These are phyloP conservation scores for Artemia sinica DNA, from an alignment of 2,888 invertebrate genomes.

Conservation along the genomic window DNA sequence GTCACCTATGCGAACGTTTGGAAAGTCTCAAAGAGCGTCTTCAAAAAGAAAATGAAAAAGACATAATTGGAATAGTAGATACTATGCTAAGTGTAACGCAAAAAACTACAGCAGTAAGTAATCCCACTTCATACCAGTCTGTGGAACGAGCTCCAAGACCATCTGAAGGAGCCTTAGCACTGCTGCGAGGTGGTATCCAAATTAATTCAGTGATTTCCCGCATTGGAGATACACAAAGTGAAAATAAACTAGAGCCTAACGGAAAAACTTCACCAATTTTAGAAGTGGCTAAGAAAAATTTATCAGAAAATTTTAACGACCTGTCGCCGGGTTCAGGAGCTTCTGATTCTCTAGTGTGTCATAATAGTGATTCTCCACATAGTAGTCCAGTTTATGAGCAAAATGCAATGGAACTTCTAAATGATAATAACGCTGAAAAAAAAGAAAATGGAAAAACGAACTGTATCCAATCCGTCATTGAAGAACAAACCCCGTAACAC, in stretches of 20 bases:
- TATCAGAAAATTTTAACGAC: neutral
- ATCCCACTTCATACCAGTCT: neutral
- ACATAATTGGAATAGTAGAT: neutral
- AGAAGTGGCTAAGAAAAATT: neutral
- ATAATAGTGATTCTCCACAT: neutral
- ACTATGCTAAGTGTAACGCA: neutral
- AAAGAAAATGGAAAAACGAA: too few relatives aligned
- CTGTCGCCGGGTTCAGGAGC: neutral
- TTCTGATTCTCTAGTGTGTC: constrained; percentile 12
- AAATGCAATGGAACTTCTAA: neutral
- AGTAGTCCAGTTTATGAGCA: neutral
- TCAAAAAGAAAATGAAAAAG: constrained; percentile 3
- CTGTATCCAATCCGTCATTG: too few relatives aligned
- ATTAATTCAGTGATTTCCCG: constrained; percentile 4
- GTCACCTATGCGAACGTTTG: constrained; percentile 9
- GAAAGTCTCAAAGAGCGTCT: constrained; percentile 7
- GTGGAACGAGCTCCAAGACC: neutral
- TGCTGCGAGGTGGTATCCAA: neutral
- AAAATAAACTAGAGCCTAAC: neutral
- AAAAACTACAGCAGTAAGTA: neutral
- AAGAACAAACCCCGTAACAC: too few relatives aligned
- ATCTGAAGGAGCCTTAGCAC: constrained; percentile 1
- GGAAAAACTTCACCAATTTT: neutral
- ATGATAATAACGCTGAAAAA: too few relatives aligned
- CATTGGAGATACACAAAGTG: neutral